Evolutionary conservation across 2,113 vertebrate genomes (phyloP).

Genomic region (Melanerpes aurifrons): DNA sequence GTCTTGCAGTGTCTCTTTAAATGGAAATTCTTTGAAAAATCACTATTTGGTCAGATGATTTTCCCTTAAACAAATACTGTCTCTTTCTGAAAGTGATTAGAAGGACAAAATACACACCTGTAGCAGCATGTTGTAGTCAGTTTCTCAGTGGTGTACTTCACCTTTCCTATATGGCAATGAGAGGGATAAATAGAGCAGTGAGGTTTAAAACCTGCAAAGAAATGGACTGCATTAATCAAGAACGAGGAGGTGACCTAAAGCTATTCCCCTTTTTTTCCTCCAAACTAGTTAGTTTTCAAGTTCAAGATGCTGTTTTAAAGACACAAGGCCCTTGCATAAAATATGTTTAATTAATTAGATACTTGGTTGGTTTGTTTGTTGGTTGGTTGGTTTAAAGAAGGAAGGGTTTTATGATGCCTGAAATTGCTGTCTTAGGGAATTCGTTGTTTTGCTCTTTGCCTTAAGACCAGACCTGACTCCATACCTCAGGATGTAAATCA

Average conservation of each 20-base stretch:
- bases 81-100: background rate
- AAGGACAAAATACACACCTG: background rate
- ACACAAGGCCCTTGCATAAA: background rate
- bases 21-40: background rate
- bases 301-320: background rate
- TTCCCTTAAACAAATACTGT: background rate
- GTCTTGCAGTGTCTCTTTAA: background rate
- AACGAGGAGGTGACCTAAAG: background rate
- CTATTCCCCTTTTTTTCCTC: rapidly evolving
- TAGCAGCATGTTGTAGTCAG: background rate
- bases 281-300: background rate
- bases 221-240: background rate
- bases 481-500: background rate
- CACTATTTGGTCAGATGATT: background rate
- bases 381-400: background rate
- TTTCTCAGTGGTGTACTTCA: background rate
- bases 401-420: background rate
- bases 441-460: background rate
- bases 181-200: background rate
- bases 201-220: background rate
- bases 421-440: background rate
- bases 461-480: background rate
- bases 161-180: background rate
- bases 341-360: background rate
- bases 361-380: background rate